Evolutionary conservation across 2,888 invertebrate species (phyloP).

Genomic region (Drosophila fulvimacula): DNA sequence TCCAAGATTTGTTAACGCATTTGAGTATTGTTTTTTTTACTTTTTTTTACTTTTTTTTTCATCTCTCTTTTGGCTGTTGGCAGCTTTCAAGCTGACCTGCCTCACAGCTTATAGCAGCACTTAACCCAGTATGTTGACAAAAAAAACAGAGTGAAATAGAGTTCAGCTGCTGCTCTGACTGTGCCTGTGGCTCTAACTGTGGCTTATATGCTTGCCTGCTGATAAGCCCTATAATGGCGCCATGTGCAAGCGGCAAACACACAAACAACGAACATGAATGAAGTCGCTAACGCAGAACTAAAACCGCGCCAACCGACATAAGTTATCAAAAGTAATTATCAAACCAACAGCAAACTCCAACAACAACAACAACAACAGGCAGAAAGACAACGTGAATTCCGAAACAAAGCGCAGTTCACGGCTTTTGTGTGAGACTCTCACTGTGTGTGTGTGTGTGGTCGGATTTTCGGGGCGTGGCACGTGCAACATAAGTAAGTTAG

Average conservation of each 20-base stretch:
- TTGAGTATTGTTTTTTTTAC: neutral
- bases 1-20: slow-evolving; percentile 7
- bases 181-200: slow-evolving; percentile 19
- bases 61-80: neutral
- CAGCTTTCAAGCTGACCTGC: slow-evolving; percentile 46
- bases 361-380: slow-evolving; percentile 28
- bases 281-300: slow-evolving; percentile 27
- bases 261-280: slow-evolving; percentile 20
- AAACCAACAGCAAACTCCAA: slow-evolving; percentile 43
- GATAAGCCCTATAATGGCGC: slow-evolving; percentile 69
- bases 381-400: slow-evolving; percentile 32
- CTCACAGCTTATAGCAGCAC: slow-evolving; percentile 53
- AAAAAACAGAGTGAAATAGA: slow-evolving; percentile 22
- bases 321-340: slow-evolving; percentile 79
- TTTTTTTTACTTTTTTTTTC: neutral
- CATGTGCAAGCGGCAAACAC: slow-evolving; percentile 50
- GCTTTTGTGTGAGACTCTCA: slow-evolving; percentile 6
- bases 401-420: slow-evolving; percentile 31
- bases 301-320: slow-evolving; percentile 54
- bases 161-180: slow-evolving; percentile 31
- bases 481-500: slow-evolving; percentile 57
- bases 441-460: slow-evolving; percentile 12
- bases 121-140: slow-evolving; percentile 48
- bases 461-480: slow-evolving; percentile 31
- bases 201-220: slow-evolving; percentile 55